Base-by-base conservation (phyloP, 2,888 invertebrate genomes). In the Drosophila neutralis region DNA sequence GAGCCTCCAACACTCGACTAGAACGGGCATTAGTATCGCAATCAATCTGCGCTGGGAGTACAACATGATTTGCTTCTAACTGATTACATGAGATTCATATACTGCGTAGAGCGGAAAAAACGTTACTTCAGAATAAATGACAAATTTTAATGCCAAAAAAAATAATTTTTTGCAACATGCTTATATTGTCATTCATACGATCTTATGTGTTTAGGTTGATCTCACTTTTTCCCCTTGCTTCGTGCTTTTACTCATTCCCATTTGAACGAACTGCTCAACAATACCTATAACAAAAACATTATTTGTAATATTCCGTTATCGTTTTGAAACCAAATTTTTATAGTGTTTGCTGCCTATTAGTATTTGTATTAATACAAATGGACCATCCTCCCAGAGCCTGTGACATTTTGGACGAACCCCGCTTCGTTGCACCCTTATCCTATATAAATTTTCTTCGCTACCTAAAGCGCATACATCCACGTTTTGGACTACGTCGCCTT, bases 111-210 rank as follows among this genome's bases (percentile, higher is more conserved):
- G 10, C 40, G n/a, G 4, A 40, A 40, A 40, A 10, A n/a, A n/a
- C 1, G n/a, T 40, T 40, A 40, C 40, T 40, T n/a, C n/a, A 40
- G n/a, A 40, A 40, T 40, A 21, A 10, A n/a, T 21, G 40, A n/a
- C 2, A 10, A 40, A 40, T 40, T n/a, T n/a, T 40, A 40, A 40
- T 1, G 40, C 2, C 40, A 10, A 40, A 40, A 10, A 40, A 40
- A 10, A 24, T 62, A 52, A 62, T 64, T 57, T 45, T 33, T 24
- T 56, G 56, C 56, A 49, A 40, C 24, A 56, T 65, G 18, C 31
- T 40, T 31, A 38, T 29, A 66, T 69, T 66, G 31, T 42, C 56
- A 57, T 53, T 8, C 24, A 24, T 24, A 15, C 8, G 40, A 31
- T 40, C 40, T 36, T 36, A 51, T 51, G 62, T 40, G 35, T 33